phyloP scores from a whole-genome alignment of 2,797 vertebrate species.

The Gastrophryne carolinensis region DNA sequence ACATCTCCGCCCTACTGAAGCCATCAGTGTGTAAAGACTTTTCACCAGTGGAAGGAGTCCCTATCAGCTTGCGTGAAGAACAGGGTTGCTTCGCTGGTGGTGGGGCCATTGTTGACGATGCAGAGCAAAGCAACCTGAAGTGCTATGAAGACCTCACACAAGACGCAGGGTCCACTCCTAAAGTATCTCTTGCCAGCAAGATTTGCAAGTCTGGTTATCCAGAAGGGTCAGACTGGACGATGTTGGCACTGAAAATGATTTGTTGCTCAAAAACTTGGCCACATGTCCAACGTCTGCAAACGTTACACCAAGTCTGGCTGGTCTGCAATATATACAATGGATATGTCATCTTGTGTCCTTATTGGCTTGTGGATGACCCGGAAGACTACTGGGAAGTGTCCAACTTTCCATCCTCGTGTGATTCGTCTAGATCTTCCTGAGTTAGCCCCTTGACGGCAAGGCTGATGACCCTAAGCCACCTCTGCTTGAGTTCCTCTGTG shows the following conservation, averaged over 20 bases:
- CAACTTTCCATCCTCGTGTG: conserved; percentile 59
- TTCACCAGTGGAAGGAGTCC: neutral
- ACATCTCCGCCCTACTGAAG: neutral
- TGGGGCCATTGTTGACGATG: neutral
- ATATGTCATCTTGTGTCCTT: neutral
- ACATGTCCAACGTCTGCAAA: neutral
- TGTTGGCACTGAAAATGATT: conserved; percentile 4
- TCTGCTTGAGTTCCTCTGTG: conserved; percentile 88
- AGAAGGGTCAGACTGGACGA: neutral
- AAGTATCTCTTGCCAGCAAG: neutral
- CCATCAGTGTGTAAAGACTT: neutral
- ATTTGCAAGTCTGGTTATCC: neutral
- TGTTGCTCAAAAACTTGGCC: neutral
- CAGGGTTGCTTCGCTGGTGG: neutral
- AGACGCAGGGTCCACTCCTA: neutral
- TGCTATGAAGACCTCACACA: neutral
- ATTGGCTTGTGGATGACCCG: neutral
- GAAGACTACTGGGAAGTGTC: conserved; percentile 57
- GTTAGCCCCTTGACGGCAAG: conserved; percentile 87
- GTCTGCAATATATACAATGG: neutral
- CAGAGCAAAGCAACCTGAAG: neutral
- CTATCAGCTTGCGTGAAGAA: neutral
- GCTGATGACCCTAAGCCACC: conserved; percentile 89
- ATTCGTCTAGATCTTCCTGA: conserved; percentile 63
- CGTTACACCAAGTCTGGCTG: neutral